A percentile compares a stretch with the other conserved stretches of the same genome.
Conservation (phyloP, 1,140 invertebrate species). For the Camponotus pennsylvanicus region DNA sequence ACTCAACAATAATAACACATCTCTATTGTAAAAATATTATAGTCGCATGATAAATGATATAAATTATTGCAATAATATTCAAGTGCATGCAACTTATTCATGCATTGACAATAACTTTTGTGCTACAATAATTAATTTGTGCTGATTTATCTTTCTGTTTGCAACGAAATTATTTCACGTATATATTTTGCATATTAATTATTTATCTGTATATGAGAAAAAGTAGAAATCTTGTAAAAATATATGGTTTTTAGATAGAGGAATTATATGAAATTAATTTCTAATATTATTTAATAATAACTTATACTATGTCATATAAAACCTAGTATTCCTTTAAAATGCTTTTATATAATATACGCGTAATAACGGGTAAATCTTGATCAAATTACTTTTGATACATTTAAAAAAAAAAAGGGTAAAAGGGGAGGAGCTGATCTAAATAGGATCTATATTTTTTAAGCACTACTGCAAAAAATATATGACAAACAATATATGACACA, state of each 20-base stretch:
- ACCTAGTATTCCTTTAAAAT: slow-evolving; percentile 16
- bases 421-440: not conserved
- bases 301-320: not conserved
- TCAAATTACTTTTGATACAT: slow-evolving; percentile 4
- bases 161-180: not conserved
- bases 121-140: slow-evolving; percentile 17
- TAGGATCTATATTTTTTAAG: slow-evolving; percentile 36
- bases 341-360: not conserved
- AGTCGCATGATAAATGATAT: not conserved
- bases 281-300: slow-evolving; percentile 18
- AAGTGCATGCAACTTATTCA: slow-evolving; percentile 64
- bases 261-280: not conserved
- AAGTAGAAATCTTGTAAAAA: not conserved
- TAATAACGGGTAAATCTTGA: not conserved
- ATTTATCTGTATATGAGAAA: not conserved
- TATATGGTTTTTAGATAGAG: not conserved
- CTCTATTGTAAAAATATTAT: slow-evolving; percentile 32
- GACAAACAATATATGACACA: slow-evolving; percentile 83
- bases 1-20: not conserved
- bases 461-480: slow-evolving; percentile 63
- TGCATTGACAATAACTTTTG: slow-evolving; percentile 44
- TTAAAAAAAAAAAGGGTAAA: slow-evolving; percentile 25
- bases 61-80: slow-evolving; percentile 22
- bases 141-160: not conserved
- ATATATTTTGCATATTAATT: slow-evolving; percentile 12